Conservation (phyloP, 2,888 invertebrate genomes). For the Platycheirus albimanus region DNA sequence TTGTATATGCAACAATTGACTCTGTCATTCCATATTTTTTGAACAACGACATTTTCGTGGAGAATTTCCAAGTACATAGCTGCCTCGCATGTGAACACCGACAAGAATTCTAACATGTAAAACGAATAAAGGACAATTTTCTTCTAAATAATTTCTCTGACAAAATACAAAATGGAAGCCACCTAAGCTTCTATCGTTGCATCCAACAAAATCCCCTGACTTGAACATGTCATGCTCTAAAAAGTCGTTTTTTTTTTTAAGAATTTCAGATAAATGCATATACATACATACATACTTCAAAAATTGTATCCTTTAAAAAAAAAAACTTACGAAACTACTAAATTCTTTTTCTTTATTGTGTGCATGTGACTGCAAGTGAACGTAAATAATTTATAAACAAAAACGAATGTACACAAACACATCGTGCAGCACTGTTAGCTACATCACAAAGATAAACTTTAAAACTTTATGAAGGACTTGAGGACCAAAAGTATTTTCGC, state of each 20-base stretch:
- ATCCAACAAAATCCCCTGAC: not conserved
- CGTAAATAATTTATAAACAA: constrained; percentile 11
- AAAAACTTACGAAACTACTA: not conserved
- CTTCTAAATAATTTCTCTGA: not conserved
- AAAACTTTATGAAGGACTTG: constrained; percentile 2
- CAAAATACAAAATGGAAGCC: not conserved
- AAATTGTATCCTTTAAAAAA: not conserved
- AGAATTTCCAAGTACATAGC: too few relatives aligned
- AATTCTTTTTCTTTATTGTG: not conserved
- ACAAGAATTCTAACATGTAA: too few relatives aligned
- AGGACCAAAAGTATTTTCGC: not conserved
- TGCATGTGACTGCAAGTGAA: constrained; percentile 6
- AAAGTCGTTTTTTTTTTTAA: not conserved
- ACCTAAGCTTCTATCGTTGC: not conserved
- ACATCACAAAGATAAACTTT: not conserved
- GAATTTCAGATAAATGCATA: constrained; percentile 9
- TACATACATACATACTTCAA: not conserved
- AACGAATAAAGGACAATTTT: constrained; percentile 4
- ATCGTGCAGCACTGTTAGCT: not conserved
- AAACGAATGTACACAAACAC: not conserved
- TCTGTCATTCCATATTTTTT: too few relatives aligned
- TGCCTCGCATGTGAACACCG: too few relatives aligned
- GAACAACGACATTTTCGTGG: too few relatives aligned
- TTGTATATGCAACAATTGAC: too few relatives aligned
- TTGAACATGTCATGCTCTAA: constrained; percentile 5